Evolutionary conservation across 2,888 invertebrate genomes (phyloP).

Genomic region (Rhamphomyia laevipes): DNA sequence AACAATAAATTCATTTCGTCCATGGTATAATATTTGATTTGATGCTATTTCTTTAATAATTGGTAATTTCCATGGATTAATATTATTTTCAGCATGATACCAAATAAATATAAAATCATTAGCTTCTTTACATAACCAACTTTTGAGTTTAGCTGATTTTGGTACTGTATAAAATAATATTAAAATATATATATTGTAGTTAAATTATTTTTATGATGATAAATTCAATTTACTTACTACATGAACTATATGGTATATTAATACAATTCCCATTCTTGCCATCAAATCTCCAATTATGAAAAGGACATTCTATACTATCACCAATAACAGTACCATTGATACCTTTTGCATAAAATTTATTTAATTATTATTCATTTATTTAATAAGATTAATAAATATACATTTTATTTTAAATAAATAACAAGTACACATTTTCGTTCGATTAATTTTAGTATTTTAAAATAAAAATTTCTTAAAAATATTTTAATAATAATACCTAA

Average conservation of each 20-base stretch:
- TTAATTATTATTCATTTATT: no score
- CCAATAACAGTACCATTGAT: constrained; percentile 65
- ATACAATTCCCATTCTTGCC: constrained; percentile 62
- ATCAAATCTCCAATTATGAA: constrained; percentile 77
- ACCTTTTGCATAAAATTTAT: no score
- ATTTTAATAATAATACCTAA: constrained; percentile 37
- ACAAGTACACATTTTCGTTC: no score
- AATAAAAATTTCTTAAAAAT: no score
- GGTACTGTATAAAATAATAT: constrained; percentile 44
- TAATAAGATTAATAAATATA: no score
- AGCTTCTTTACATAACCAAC: constrained; percentile 56
- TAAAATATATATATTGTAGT: neutral
- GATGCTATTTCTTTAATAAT: constrained; percentile 43
- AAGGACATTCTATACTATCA: constrained; percentile 76
- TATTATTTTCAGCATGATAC: constrained; percentile 61
- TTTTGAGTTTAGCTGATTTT: constrained; percentile 51
- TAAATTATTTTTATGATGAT: neutral
- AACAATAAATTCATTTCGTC: constrained; percentile 65
- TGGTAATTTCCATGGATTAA: constrained; percentile 57
- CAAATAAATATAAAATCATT: constrained; percentile 70
- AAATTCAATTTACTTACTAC: constrained; percentile 31
- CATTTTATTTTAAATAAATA: no score
- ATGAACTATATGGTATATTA: constrained; percentile 58
- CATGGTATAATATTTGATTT: constrained; percentile 53
- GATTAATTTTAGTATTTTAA: no score